Evolutionary conservation across 1,140 invertebrate species (phyloP).

Genomic region (Drosophila lini): DNA sequence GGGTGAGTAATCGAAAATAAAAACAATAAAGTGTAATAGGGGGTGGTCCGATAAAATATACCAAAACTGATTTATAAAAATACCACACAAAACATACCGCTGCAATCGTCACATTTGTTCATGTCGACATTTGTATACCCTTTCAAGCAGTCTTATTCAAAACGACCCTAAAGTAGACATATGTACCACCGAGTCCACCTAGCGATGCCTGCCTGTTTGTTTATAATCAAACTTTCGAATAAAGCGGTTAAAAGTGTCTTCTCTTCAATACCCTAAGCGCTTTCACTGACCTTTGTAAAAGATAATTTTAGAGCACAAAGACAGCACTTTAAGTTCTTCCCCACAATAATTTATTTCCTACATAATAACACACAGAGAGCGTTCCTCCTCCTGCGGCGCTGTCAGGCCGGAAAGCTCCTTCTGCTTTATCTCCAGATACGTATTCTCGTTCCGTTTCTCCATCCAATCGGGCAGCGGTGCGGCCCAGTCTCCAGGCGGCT

Average conservation of each 20-base stretch:
- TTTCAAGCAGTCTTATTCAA: neutral
- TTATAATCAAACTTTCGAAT: neutral
- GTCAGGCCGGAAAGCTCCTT: conserved; percentile 86
- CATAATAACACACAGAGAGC: conserved; percentile 68
- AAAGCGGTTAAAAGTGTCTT: neutral
- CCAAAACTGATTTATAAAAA: neutral
- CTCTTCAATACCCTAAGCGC: neutral
- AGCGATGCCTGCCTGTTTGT: too few species aligned
- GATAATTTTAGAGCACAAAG: neutral
- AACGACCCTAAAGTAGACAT: too few species aligned
- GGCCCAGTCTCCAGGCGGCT: conserved; percentile 92
- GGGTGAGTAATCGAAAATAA: neutral
- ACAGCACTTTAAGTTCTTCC: neutral
- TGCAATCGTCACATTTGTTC: neutral
- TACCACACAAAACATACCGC: neutral
- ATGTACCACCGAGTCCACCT: too few species aligned
- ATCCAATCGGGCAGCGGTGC: conserved; percentile 91
- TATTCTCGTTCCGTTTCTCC: conserved; percentile 87
- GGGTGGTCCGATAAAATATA: conserved; percentile 6
- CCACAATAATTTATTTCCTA: conserved; percentile 38
- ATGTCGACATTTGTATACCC: neutral
- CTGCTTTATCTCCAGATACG: conserved; percentile 88
- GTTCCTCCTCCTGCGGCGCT: conserved; percentile 33
- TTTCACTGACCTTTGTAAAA: neutral
- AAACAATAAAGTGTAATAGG: neutral